Percentiles rank a stretch among this genome's conserved stretches.
These are phyloP conservation scores for Silurus asotus DNA, from an alignment of 2,113 vertebrate genomes.

Conservation along the genomic window DNA sequence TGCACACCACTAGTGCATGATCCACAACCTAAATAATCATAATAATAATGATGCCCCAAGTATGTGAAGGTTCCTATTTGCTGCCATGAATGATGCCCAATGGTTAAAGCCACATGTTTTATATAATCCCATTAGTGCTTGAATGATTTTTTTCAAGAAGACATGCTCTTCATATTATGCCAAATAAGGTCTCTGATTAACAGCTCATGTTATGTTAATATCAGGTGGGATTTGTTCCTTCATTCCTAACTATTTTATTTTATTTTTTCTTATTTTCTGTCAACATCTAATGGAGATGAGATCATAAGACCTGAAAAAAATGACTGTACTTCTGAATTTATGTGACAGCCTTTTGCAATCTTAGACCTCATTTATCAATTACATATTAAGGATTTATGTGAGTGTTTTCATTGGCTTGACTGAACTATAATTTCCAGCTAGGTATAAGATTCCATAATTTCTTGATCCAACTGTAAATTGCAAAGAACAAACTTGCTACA, in stretches of 20 bases:
- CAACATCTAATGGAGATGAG: not conserved
- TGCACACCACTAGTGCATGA: constrained; percentile 20
- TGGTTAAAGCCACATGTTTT: constrained; percentile 21
- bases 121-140: not conserved
- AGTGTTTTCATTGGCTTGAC: not conserved
- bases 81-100: not conserved
- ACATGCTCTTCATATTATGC: not conserved
- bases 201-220: constrained; percentile 22
- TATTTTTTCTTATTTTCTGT: not conserved
- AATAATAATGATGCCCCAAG: not conserved
- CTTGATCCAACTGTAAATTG: not conserved
- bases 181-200: not conserved
- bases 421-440: not conserved
- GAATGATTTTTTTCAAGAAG: not conserved
- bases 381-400: not conserved
- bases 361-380: not conserved
- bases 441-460: not conserved
- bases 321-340: not conserved
- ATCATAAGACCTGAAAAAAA: not conserved
- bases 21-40: constrained; percentile 23
- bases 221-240: not conserved
- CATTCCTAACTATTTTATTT: not conserved
- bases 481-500: not conserved
- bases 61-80: constrained; percentile 19
- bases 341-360: not conserved